Conservation (phyloP, 2,797 vertebrate genomes). For the Uromys caudimaculatus region DNA sequence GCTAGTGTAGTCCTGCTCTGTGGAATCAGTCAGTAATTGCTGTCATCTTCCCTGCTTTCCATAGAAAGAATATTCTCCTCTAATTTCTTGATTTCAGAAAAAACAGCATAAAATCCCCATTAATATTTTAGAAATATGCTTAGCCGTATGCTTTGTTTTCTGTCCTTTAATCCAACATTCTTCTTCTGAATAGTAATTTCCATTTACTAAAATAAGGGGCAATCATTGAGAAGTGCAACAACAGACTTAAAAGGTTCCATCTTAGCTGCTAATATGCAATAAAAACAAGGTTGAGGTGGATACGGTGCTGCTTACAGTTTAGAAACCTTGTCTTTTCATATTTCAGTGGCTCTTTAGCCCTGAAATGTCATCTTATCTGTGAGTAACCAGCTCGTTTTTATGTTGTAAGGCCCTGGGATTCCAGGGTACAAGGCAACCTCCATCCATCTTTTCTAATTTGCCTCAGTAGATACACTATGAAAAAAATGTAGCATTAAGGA, state of each 20-base stretch:
- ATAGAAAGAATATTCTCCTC: background rate
- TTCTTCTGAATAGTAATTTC: slow-evolving; percentile 57
- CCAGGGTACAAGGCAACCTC: slow-evolving; percentile 60
- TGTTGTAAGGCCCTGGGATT: slow-evolving; percentile 62
- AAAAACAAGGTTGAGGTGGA: background rate
- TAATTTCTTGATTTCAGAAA: slow-evolving; percentile 28
- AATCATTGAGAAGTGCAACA: background rate
- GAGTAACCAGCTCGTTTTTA: slow-evolving; percentile 66
- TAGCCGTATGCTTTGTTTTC: background rate
- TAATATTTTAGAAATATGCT: background rate
- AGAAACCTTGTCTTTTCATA: slow-evolving; percentile 42
- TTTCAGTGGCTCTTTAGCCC: slow-evolving; percentile 34
- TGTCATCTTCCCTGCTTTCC: background rate
- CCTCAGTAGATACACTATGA: slow-evolving; percentile 74
- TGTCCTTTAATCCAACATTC: slow-evolving; percentile 37
- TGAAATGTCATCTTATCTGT: slow-evolving; percentile 21
- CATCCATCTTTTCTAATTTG: slow-evolving; percentile 80
- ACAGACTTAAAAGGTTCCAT: slow-evolving; percentile 12
- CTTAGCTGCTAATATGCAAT: background rate
- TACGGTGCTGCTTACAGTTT: slow-evolving; percentile 44
- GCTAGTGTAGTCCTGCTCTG: background rate
- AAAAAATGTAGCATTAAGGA: slow-evolving; percentile 77
- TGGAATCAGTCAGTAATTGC: background rate
- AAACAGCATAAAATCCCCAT: background rate
- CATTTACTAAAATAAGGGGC: slow-evolving; percentile 43